Evolutionary conservation across 2,113 vertebrate species (phyloP).

Genomic region (Pachyramphus minor): DNA sequence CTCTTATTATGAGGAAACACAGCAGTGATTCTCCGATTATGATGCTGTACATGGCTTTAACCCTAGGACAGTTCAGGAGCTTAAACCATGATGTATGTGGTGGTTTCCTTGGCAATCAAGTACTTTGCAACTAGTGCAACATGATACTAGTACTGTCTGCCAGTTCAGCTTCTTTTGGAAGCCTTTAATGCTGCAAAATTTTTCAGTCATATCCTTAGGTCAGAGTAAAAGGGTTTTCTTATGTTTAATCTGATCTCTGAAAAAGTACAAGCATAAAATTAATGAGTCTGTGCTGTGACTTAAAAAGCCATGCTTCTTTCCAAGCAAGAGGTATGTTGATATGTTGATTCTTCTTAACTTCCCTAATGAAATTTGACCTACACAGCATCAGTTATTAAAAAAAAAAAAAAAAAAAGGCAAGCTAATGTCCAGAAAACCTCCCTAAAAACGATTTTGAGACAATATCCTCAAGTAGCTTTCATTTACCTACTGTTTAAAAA

Average conservation of each 20-base stretch:
- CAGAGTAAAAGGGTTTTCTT: background rate
- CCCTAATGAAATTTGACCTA: background rate
- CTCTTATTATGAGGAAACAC: background rate
- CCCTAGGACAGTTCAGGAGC: background rate
- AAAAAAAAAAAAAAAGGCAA: too few species aligned
- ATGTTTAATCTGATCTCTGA: background rate
- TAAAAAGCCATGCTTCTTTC: too few species aligned
- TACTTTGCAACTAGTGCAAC: background rate
- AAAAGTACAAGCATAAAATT: background rate
- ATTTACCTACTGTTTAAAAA: background rate
- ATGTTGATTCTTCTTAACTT: background rate
- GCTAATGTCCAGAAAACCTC: accelerated
- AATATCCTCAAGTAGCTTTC: background rate
- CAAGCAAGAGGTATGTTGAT: too few species aligned
- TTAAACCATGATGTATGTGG: background rate
- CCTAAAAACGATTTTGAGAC: background rate
- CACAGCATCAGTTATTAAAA: background rate
- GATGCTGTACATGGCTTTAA: background rate
- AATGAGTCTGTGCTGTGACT: background rate
- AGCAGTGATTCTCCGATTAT: background rate
- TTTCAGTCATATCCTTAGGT: background rate
- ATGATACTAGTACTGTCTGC: background rate
- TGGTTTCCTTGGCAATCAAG: background rate
- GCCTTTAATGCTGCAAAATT: background rate
- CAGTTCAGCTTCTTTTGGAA: background rate